Base-by-base conservation (phyloP, 2,888 invertebrate genomes). In the Belgica antarctica region DNA sequence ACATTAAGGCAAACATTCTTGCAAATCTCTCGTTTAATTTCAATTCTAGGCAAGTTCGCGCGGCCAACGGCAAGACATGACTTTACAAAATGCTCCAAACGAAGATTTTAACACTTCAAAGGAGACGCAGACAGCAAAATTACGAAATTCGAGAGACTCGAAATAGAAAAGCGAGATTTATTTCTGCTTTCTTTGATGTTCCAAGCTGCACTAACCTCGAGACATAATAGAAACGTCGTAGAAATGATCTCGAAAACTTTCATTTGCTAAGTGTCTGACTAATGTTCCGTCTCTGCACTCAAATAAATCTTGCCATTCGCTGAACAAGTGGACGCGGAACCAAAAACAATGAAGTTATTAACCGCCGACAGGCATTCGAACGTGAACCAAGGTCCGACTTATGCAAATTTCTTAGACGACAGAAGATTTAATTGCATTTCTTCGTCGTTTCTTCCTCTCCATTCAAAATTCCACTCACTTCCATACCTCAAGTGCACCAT, bases 351-450 rank as follows among this genome's bases (percentile, higher is more conserved):
- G 52, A 22, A 22, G 22, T n/a, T 22, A 52, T 52, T 52, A 52
- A 52, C 52, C 2, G 17, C 5, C 52, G 22, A 52, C 22, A 22
- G 17, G 52, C 17, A 52, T 52, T 22, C 10, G 15, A 46, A 15
- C 4, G n/a, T 15, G 15, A 19, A 8, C 52, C 4, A 22, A 52
- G n/a, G n/a, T n/a, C n/a, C n/a, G n/a, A 52, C 4, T 52, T 52
- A 52, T 52, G 17, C 52, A 52, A 52, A 52, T 52, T 52, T 22
- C 22, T 52, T 52, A 8, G 19, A 15, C n/a, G 12, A 12, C 8
- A 52, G 22, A n/a, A 59, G 22, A 27, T 59, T 59, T 59, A 59
- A 59, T 59, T 59, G 27, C 59, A 59, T 27, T 59, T 27, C n/a
- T n/a, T 24, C n/a, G n/a, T n/a, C n/a, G n/a, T n/a, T n/a, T n/a